Evolutionary conservation across 2,888 invertebrate genomes (phyloP), one percentile per base, ranked within the genome.

Genomic region (Drosophila pegasa): DNA sequence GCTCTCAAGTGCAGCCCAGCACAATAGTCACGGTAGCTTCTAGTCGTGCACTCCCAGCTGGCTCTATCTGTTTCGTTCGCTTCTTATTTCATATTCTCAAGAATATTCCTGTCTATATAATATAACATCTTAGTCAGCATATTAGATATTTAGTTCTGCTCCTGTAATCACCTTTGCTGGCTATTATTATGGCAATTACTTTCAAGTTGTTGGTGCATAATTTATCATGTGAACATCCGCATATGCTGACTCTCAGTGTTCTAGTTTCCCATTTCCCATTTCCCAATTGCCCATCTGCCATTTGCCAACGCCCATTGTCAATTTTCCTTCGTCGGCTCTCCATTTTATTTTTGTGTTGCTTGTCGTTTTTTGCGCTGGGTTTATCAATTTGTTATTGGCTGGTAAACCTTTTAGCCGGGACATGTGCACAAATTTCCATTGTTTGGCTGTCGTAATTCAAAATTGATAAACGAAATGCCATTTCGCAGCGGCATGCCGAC

Each of bases 181-280:
- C 12, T 12, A 51, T 22, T 10, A 18, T 38, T 71, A 65, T 69
- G 78, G 64, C 80, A 87, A 84, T 87, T 87, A 84, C 66, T 61
- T 80, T 65, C 54, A 83, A 62, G 45, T 67, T 52, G 69, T 56
- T 9, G 43, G 64, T 81, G 35, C 37, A 81, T 75, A 71, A 85
- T 85, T 80, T 65, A 73, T 27, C 60, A 83, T 73, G 86, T 68
- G 75, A 71, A 79, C 65, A 56, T 22, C 60, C 66, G 82, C 80
- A 82, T 71, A 85, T 84, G 75, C 45, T 70, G 31, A 56, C 18
- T 16, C 40, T 54, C 48, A n/a, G 8, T 37, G 55, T 37, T 45
- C 69, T 18, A 63, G 38, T 56, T 50, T 29, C 9, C 14, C 9
- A 20, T 55, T 48, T 43, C 27, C 29, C 1, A 16, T 4, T n/a